A percentile compares a stretch with the other conserved stretches of the same genome.
These are phyloP conservation scores for Perccottus glenii DNA, from an alignment of 2,113 vertebrate species.

Conservation along the genomic window DNA sequence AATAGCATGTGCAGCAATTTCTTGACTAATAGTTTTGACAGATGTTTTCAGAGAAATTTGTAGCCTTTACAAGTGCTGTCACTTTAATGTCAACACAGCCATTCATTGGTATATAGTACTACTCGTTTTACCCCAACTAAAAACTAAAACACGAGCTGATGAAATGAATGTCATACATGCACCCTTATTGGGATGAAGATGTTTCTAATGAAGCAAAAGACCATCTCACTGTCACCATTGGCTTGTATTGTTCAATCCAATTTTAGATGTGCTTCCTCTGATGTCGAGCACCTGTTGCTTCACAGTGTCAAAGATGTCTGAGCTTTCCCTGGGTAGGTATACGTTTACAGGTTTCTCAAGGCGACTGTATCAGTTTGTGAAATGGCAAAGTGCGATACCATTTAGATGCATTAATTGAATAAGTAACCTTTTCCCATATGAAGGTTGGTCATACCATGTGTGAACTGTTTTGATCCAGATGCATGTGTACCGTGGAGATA, in stretches of 20 bases:
- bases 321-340: background rate
- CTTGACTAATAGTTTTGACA: slow-evolving; percentile 39
- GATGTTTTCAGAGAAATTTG: slow-evolving; percentile 31
- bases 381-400: too few species aligned
- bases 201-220: slow-evolving; percentile 12
- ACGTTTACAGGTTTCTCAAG: background rate
- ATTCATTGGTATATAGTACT: background rate
- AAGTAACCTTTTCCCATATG: background rate
- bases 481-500: background rate
- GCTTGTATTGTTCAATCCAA: slow-evolving; percentile 66
- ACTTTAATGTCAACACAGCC: slow-evolving; percentile 5
- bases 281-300: slow-evolving; percentile 63
- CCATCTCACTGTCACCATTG: slow-evolving; percentile 28
- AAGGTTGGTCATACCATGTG: background rate
- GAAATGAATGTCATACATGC: background rate
- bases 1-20: background rate
- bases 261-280: slow-evolving; percentile 63
- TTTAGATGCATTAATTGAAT: background rate
- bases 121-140: background rate
- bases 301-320: slow-evolving; percentile 23
- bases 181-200: slow-evolving; percentile 1
- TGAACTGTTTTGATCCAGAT: background rate
- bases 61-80: slow-evolving; percentile 16
- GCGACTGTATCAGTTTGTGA: background rate
- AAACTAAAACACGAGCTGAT: background rate